Evolutionary conservation across 2,113 vertebrate genomes (phyloP).

Genomic region (Hypomesus transpacificus): DNA sequence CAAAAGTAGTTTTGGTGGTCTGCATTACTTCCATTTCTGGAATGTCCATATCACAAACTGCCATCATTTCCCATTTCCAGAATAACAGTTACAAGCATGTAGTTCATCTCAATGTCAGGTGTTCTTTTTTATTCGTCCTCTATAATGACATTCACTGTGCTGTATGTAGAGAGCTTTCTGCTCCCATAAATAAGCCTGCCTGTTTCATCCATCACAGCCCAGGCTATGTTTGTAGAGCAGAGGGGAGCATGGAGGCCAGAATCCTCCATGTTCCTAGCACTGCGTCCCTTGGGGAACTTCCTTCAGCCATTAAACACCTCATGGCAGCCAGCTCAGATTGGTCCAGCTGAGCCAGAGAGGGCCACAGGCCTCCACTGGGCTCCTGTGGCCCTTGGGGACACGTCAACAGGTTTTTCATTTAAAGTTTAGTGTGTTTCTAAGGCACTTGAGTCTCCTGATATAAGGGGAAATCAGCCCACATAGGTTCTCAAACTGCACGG

Average conservation of each 20-base stretch:
- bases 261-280: constrained; percentile 62
- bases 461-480: constrained; percentile 30
- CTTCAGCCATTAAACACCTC: constrained; percentile 67
- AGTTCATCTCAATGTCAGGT: constrained; percentile 64
- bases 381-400: constrained; percentile 32
- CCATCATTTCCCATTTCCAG: constrained; percentile 49
- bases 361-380: constrained; percentile 17
- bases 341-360: constrained; percentile 42
- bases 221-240: constrained; percentile 55
- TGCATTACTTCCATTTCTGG: constrained; percentile 58
- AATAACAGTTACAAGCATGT: constrained; percentile 48
- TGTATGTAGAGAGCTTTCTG: constrained; percentile 50
- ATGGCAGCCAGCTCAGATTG: constrained; percentile 53
- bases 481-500: constrained; percentile 21
- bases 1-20: constrained; percentile 42
- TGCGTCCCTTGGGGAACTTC: constrained; percentile 57
- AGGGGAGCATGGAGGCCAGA: constrained; percentile 42
- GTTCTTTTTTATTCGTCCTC: constrained; percentile 9
- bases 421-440: constrained; percentile 49
- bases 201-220: constrained; percentile 68
- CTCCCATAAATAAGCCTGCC: constrained; percentile 71
- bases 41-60: constrained; percentile 56
- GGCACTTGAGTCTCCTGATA: constrained; percentile 54
- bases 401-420: constrained; percentile 68
- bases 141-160: constrained; percentile 51